Base-by-base conservation (phyloP, 2,888 invertebrate species). In the Sinohyriopsis cumingii region DNA sequence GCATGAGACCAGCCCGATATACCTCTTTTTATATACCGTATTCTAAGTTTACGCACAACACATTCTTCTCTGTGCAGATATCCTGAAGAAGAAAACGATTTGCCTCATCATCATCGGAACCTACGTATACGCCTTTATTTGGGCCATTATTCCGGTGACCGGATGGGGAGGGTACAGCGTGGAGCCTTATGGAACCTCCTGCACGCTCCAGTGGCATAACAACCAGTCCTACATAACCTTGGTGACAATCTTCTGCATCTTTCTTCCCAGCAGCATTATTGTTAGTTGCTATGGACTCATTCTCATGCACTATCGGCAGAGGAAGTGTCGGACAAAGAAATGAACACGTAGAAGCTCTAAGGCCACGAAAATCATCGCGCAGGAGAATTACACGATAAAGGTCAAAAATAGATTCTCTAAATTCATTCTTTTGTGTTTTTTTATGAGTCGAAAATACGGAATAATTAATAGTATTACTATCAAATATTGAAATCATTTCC, bases 111-210 rank as follows among this genome's bases (percentile, higher is more conserved):
- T 78, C 1, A 25, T 76, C 18, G 68, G 70, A 25, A 65, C 73
- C 22, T 78, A 78, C 59, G 3, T 74, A 12, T 78, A 74, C 55
- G 73, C 79, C n/a, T 53, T 63, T 3, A 24, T 79, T 4, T 82
- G 80, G 80, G 75, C 79, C 0, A 60, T 71, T 3, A 33, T 68
- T 9, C 82, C 82, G 1, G 54, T 82, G 9, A 28, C 77, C 3
- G 80, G 79, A 20, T 77, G 80, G 78, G 80, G 82, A 15, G 67
- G 67, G 28, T 82, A 78, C 62, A 71, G 73, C 3, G 69, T 74
- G 45, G 82, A 82, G 54, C 76, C 80, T 0, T 78, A 79, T 63
- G 82, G 82, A 1, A 82, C 82, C 3, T 82, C 82, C 0, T 82
- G 82, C 61, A 82, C 80, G 5, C 55, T 82, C 15, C 64, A 77